Evolutionary conservation across 2,113 vertebrate genomes (phyloP).

Genomic region (Oncorhynchus mykiss): DNA sequence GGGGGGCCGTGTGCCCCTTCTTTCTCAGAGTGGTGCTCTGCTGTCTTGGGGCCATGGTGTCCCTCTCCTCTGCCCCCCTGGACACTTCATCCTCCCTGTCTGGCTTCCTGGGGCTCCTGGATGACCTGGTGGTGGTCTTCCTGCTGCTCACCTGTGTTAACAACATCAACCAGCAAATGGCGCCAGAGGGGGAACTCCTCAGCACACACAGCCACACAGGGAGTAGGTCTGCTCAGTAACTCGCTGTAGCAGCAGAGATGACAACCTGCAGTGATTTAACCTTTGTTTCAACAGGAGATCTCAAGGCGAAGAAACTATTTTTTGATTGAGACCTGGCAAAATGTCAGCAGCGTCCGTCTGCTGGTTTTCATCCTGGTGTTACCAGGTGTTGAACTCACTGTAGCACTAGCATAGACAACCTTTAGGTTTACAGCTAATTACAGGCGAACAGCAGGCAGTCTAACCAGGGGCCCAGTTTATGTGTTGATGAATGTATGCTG

Average conservation of each 20-base stretch:
- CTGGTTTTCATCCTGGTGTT: no score
- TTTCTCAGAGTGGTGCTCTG: slow-evolving; percentile 52
- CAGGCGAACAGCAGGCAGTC: no score
- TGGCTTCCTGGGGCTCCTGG: slow-evolving; percentile 71
- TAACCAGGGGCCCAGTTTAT: no score
- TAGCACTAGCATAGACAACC: no score
- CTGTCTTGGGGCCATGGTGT: slow-evolving; percentile 14
- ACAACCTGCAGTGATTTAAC: no score
- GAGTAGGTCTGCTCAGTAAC: slow-evolving; percentile 37
- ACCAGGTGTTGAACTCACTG: no score
- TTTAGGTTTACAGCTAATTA: no score
- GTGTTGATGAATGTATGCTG: no score
- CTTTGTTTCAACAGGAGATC: no score
- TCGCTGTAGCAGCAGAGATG: slow-evolving; percentile 33
- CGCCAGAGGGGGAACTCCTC: slow-evolving; percentile 52
- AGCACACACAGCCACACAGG: slow-evolving; percentile 27
- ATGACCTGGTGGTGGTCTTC: slow-evolving; percentile 76
- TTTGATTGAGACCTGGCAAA: no score
- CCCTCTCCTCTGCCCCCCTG: slow-evolving; percentile 15
- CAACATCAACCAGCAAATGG: slow-evolving; percentile 79
- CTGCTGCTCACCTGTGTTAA: slow-evolving; percentile 79
- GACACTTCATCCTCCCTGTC: slow-evolving; percentile 67
- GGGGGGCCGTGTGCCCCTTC: slow-evolving; percentile 73
- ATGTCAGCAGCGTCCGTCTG: no score
- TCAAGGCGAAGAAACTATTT: no score